phyloP scores from a whole-genome alignment of 2,888 invertebrate genomes.

The Trilocha varians region DNA sequence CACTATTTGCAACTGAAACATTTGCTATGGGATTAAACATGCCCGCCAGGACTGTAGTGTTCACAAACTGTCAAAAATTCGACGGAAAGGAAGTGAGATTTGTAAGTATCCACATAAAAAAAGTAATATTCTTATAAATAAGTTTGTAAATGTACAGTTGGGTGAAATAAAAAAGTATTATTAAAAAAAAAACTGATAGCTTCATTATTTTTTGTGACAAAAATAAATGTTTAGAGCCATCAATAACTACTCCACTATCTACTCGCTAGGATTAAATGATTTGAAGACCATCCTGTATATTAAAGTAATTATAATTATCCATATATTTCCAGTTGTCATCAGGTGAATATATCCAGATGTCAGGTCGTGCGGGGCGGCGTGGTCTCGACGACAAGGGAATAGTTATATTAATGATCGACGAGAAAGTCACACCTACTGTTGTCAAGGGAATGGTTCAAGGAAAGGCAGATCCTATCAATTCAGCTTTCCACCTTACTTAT shows the following conservation, averaged over 20 bases:
- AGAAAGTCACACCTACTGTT: conserved; percentile 88
- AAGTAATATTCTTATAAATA: conserved; percentile 1
- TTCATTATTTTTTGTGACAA: too few species aligned
- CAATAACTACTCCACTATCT: too few species aligned
- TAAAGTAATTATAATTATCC: too few species aligned
- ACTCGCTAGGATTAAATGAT: too few species aligned
- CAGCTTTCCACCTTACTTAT: conserved; percentile 98
- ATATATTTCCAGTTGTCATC: conserved; percentile 80
- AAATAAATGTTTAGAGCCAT: too few species aligned
- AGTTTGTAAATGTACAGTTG: not conserved
- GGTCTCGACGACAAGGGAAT: conserved; percentile 97
- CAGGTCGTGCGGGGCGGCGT: conserved; percentile 97
- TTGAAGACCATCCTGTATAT: too few species aligned
- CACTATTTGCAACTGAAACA: conserved; percentile 99
- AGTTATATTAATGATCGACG: conserved; percentile 98
- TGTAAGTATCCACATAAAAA: too few species aligned
- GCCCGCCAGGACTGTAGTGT: conserved; percentile 99
- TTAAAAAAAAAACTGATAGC: too few species aligned
- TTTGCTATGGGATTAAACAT: conserved; percentile 99
- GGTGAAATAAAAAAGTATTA: too few species aligned
- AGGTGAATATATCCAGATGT: conserved; percentile 99
- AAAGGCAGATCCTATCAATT: conserved; percentile 96
- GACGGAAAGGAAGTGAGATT: conserved; percentile 97
- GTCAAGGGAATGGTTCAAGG: conserved; percentile 89
- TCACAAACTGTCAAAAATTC: conserved; percentile 95